Evolutionary conservation across 2,888 invertebrate species (phyloP), one percentile per base, ranked within the genome.

Genomic region (Bugula neritina): DNA sequence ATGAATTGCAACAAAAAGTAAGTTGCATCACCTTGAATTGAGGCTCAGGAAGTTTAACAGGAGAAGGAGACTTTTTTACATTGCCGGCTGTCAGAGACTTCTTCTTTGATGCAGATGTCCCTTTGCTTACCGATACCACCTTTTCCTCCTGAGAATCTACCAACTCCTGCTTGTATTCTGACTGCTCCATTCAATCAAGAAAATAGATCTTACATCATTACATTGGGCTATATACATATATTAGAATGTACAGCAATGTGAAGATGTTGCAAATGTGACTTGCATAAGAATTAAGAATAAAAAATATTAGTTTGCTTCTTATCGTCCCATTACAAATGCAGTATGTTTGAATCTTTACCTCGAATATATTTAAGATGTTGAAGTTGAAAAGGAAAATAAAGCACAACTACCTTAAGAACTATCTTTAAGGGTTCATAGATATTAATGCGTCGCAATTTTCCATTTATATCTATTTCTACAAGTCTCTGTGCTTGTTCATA

Each of bases 401-500:
- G 5, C 5, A 5, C 17, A 43, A 43, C 21, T 3, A 25, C 82
- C 73, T 82, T 81, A 34, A 79, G 78, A 29, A 86, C 81, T 57
- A 86, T 81, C 74, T 84, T 83, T 55, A 87, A 76, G 0, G 85
- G 84, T 75, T 87, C 86, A 76, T 82, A 84, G 69, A 87, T 86
- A 76, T 85, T 85, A 54, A 87, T 81, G 73, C 90, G 88, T 73
- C 90, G 89, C 72, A 90, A 88, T 82, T 90, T 89, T 0, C 92
- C 92, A 82, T 92, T 90, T n/a, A 92, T 87, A 80, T 93, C 92
- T 80, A 93, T 91, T 82, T 92, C 92, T 0, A 94, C 92, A 75
- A 91, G 89, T 85, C 91, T 90, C 81, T 92, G 92, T 1, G 91
- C 90, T 80, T 93, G 92, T 35, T 92, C 91, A 80, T 91, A 92